Evolutionary conservation across 2,888 invertebrate species (phyloP), one percentile per base, ranked within the genome.

Genomic region (Escarpia spicata): DNA sequence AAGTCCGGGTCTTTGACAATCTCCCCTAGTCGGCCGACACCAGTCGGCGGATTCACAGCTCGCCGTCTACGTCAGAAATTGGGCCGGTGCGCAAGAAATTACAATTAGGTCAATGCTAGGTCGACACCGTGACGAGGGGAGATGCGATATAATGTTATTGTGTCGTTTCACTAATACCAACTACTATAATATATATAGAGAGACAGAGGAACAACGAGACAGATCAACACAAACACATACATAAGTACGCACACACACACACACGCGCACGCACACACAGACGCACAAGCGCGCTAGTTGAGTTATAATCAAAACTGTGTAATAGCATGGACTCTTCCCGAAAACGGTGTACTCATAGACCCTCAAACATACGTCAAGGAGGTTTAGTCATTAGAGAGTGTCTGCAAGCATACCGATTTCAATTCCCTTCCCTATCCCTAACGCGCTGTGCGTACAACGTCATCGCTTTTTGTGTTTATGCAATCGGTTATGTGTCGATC

Each of bases 81-180:
- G 75, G 19, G 75, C 75, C 75, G n/a, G 75, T 75, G 75, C 75
- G 6, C 6, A n/a, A n/a, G 26, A n/a, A 75, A 75, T 75, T 75
- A 75, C 75, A 75, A 75, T 75, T 75, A 75, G 75, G 75, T 75
- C 75, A 75, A n/a, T 75, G 75, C n/a, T 75, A 6, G 75, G 75
- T 75, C 26, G 26, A 2, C 75, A 26, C 26, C 6, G 75, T 75
- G 19, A 26, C 19, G 26, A 75, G 75, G 19, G 75, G 75, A 75
- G 75, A 75, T 6, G 26, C n/a, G 75, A 60, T n/a, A n/a, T 6
- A 75, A 6, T 26, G 75, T n/a, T 75, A 19, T 26, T 19, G 19
- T 75, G 75, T 75, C 75, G 19, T 6, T 26, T n/a, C 75, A 75
- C 75, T 1, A 37, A 75, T n/a, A 15, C 26, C n/a, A 26, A 19